Base-by-base conservation (phyloP, 2,797 vertebrate genomes). In the Psittacula derbiana region DNA sequence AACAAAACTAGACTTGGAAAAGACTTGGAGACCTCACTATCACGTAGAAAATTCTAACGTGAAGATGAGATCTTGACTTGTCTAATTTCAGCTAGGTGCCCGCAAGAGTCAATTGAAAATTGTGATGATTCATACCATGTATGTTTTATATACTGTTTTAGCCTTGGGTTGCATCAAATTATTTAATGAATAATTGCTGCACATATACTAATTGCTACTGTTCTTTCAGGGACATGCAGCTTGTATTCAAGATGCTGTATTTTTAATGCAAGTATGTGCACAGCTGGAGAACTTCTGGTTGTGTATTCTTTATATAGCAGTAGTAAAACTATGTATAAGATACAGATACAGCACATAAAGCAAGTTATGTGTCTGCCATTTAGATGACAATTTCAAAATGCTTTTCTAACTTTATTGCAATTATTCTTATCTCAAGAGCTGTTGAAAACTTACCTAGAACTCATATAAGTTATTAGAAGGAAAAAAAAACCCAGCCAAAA, bases 51-150 rank as follows among this genome's bases (percentile, higher is more conserved):
- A 78, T 52, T 90, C 20, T 41, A 15, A 70, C 33, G 11, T 44
- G 24, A 31, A 55, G 57, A 28, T 52, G 20, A 24, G 19, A 57
- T 61, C 12, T 69, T 69, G 20, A 65, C 33, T 90, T 67, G 17
- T 53, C 0, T 6, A 13, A 46, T 81, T 81, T 38, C 8, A 36
- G 1, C 31, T 41, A 9, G 40, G 8, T 1, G 14, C 2, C 33
- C 6, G 33, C n/a, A 57, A 38, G 6, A 73, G 28, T 43, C 79
- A 82, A 0, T 10, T 70, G 31, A 40, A 61, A 88, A 70, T 30
- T 13, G 23, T 36, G 17, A 27, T 31, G 36, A 55, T 62, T 84
- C n/a, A 55, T 66, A n/a, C 36, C 12, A 0, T 15, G 18, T 52
- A 5, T 31, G 43, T 64, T 53, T 64, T 53, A 40, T 38, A 58